Percentiles rank a stretch among this genome's conserved stretches.
Evolutionary conservation across 2,113 vertebrate species (phyloP).

Genomic region (Hypomesus transpacificus): DNA sequence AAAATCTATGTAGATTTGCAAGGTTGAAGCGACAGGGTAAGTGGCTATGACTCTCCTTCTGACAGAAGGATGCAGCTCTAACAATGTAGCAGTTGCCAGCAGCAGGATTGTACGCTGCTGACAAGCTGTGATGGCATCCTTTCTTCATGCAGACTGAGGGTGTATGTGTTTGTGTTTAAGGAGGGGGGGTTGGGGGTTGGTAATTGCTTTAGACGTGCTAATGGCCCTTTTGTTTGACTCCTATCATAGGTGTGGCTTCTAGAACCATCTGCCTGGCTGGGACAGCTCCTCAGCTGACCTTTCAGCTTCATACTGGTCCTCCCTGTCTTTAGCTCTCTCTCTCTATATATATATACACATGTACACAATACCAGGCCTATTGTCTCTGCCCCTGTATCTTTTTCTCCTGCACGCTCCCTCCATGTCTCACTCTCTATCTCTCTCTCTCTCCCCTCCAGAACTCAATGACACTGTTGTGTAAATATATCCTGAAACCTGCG

Average conservation of each 20-base stretch:
- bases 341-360: not conserved
- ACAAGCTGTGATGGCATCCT: conserved; percentile 1
- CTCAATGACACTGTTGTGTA: too few relatives aligned
- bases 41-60: too few relatives aligned
- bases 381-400: not conserved
- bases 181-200: not conserved
- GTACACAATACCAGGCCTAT: not conserved
- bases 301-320: too few relatives aligned
- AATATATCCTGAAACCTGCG: too few relatives aligned
- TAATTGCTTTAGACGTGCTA: conserved; percentile 43
- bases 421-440: too few relatives aligned
- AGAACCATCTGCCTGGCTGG: conserved; percentile 27
- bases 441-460: too few relatives aligned
- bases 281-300: conserved; percentile 29
- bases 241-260: conserved; percentile 46
- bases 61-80: too few relatives aligned
- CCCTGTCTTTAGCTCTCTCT: too few relatives aligned
- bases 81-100: too few relatives aligned
- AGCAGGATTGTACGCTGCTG: conserved; percentile 4
- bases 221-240: conserved; percentile 42
- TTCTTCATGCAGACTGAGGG: not conserved
- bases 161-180: too few relatives aligned
- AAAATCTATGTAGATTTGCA: not conserved
- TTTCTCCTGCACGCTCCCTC: not conserved
- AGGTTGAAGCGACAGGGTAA: too few relatives aligned